Base-by-base conservation (phyloP, 2,888 invertebrate species). In the Drosophila phalerata region DNA sequence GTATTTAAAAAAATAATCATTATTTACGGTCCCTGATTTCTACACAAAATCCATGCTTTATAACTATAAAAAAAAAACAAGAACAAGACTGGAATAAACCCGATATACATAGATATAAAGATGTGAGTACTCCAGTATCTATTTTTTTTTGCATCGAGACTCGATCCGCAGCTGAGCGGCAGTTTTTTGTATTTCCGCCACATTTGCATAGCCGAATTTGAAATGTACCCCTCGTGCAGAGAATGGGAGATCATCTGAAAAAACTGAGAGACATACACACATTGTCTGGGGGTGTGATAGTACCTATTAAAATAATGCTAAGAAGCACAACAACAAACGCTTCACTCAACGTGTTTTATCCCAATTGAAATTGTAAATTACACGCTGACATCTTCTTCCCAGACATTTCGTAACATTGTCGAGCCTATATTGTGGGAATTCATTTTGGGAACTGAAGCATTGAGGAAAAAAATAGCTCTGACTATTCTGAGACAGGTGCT, bases 161-260 rank as follows among this genome's bases (percentile, higher is more conserved):
- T 45, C 22, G 32, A 17, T 22, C 37, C 55, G 55, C 62, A 60
- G 66, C 56, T 69, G 75, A 70, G 74, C 62, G 65, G 34, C 58
- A 53, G 62, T 62, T 77, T 73, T 68, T 51, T 65, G 69, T 75
- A 73, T 84, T 84, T 84, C 84, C 84, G 84, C 89, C 78, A 86
- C 87, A 84, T 84, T 84, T 86, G 85, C 84, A 84, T 84, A 86
- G 79, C 25, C 78, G 71, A 76, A 75, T 76, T 71, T 65, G 37
- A 69, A 60, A 61, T 64, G 55, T n/a, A 28, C 40, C 32, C 19
- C 19, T 19, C 38, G 30, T 9, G 42, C 42, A 22, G 53, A 58
- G 73, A 40, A 37, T 28, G 25, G 32, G 55, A 40, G 47, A 48
- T 38, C 30, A 30, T 17, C 17, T 25, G 43, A 30, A 28, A 60